Conservation (phyloP, 1,140 invertebrate genomes). For the Leptinotarsa lineolata region DNA sequence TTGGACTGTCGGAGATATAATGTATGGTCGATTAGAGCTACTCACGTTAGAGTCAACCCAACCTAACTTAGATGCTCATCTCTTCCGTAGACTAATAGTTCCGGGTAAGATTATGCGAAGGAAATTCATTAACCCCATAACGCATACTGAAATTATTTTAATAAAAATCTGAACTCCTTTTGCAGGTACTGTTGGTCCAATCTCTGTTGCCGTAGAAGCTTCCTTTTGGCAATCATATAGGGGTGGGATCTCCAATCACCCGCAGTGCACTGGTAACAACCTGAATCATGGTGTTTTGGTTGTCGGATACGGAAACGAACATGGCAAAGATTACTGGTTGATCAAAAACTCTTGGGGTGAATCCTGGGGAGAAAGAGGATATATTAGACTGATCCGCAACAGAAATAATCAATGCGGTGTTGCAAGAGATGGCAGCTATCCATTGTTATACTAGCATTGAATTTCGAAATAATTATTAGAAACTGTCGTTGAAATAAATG, state of each 20-base stretch:
- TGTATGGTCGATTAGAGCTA: too few relatives aligned
- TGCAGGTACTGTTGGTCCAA: conserved; percentile 67
- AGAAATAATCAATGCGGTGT: conserved; percentile 71
- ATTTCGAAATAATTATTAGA: too few relatives aligned
- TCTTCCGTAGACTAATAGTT: too few relatives aligned
- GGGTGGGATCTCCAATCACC: conserved; percentile 32
- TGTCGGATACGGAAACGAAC: conserved; percentile 83
- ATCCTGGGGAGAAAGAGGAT: conserved; percentile 66
- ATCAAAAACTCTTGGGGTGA: conserved; percentile 61
- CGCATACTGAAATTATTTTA: too few relatives aligned
- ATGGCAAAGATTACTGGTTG: conserved; percentile 55
- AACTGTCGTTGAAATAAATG: too few relatives aligned
- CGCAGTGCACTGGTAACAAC: conserved; percentile 8
- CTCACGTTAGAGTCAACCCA: too few relatives aligned
- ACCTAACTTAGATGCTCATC: too few relatives aligned
- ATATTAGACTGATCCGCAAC: conserved; percentile 68
- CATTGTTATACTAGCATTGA: conserved; percentile 36
- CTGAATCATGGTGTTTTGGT: conserved; percentile 84
- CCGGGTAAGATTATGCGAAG: too few relatives aligned
- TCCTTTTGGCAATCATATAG: conserved; percentile 32
- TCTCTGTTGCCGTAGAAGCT: conserved; percentile 90
- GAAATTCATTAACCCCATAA: too few relatives aligned
- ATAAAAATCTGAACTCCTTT: too few relatives aligned
- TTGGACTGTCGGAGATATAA: too few relatives aligned
- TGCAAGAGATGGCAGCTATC: conserved; percentile 63